Conservation (phyloP, 2,113 vertebrate species). For the Pica pica region DNA sequence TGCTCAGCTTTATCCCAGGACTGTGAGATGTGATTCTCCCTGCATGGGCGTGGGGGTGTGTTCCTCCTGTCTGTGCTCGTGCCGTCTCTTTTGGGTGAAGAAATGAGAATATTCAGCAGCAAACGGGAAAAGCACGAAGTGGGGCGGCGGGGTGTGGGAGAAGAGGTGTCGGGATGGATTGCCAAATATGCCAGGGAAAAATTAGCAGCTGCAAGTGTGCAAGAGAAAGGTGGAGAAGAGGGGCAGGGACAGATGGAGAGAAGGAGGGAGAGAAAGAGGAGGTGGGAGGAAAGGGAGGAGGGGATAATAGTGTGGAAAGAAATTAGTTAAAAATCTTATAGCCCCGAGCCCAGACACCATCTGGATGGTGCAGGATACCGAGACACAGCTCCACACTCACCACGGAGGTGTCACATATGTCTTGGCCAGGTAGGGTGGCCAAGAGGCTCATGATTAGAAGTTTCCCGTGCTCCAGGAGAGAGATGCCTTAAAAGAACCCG, state of each 20-base stretch:
- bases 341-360: conserved; percentile 6
- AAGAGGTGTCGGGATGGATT: conserved; percentile 62
- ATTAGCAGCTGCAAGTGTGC: conserved; percentile 71
- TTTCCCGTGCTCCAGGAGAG: background rate
- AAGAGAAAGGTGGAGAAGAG: conserved; percentile 53
- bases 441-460: background rate
- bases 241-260: conserved; percentile 73
- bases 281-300: conserved; percentile 58
- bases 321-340: conserved; percentile 9
- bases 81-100: background rate
- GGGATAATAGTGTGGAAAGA: conserved; percentile 39
- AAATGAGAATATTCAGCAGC: background rate
- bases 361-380: background rate
- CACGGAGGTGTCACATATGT: background rate
- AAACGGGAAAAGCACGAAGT: background rate
- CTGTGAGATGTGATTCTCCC: background rate
- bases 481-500: background rate
- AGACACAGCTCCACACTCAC: background rate
- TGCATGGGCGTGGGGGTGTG: background rate
- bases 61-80: background rate
- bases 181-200: conserved; percentile 60
- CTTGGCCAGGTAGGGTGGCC: background rate
- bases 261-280: conserved; percentile 61
- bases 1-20: background rate
- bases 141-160: background rate